phyloP scores from a whole-genome alignment of 2,797 vertebrate species.

The Clarias laeviceps region DNA sequence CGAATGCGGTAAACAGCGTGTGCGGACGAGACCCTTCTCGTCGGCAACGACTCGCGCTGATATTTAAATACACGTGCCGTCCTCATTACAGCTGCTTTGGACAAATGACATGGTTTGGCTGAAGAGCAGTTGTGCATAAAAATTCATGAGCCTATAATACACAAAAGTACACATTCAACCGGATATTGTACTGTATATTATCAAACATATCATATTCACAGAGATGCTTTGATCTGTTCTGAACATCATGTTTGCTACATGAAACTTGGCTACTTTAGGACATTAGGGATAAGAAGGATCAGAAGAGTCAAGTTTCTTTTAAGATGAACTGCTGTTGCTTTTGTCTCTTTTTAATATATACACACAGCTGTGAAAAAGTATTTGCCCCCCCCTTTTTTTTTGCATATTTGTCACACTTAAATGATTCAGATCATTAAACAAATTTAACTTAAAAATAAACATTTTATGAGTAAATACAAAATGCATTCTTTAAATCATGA shows the following conservation, averaged over 20 bases:
- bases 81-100: not conserved
- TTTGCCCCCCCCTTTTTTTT: too few species aligned
- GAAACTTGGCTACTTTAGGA: not conserved
- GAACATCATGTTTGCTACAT: not conserved
- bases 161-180: not conserved
- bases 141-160: not conserved
- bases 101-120: not conserved
- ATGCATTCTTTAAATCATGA: too few species aligned
- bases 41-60: constrained; percentile 20
- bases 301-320: not conserved
- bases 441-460: too few species aligned
- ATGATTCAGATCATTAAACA: too few species aligned
- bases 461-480: too few species aligned
- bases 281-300: not conserved
- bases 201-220: not conserved
- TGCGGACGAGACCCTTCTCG: constrained; percentile 14
- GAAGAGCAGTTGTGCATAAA: not conserved
- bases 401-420: too few species aligned
- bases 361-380: too few species aligned
- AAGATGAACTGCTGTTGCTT: not conserved
- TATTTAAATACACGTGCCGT: constrained; percentile 26
- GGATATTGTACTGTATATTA: not conserved
- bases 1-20: constrained; percentile 22
- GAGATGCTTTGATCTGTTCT: not conserved
- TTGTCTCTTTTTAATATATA: too few species aligned